Base-by-base conservation (phyloP, 2,113 vertebrate species). In the Heteronetta atricapilla region DNA sequence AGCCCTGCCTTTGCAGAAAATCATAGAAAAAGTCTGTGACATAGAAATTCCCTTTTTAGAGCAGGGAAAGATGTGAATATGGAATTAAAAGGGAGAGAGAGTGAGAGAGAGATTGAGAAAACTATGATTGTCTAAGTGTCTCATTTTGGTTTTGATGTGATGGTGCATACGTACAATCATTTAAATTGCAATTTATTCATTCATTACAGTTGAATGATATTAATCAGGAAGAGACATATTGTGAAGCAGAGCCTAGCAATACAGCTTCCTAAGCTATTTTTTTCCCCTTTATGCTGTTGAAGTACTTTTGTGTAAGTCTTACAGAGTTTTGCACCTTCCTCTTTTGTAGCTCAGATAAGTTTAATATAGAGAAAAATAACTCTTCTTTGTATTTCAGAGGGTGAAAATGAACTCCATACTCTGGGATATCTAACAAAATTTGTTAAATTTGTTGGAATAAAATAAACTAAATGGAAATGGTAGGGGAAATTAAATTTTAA, bases 121-220 rank as follows among this genome's bases (percentile, higher is more conserved):
- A 20, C 56, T 81, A 26, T 96, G 93, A 96, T 94, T 96, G 82
- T 90, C 62, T 69, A 72, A 95, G 90, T 93, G 64, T 84, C 86
- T 96, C 92, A 95, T 96, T 94, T 93, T 95, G 76, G 2, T 82
- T 96, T 90, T 74, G 77, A 74, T 93, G 80, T 21, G 79, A 91
- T 88, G 46, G 42, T 82, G 60, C 79, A 91, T 93, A 70, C 8
- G 6, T 93, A 38, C 74, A 86, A 94, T 91, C 88, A 96, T 68
- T 84, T 91, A 94, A 97, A 96, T 95, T 93, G 85, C 88, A 88
- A 94, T 94, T 96, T 95, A 95, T 94, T 96, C 94, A 82, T 89
- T 88, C 75, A 84, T 96, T 90, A 90, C 88, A 56, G 44, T 52
- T 91, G 86, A 95, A 95, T 92, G 80, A 85, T 88, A 82, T 89